Evolutionary conservation across 2,888 invertebrate species (phyloP).

Genomic region (Chrysolina americana): DNA sequence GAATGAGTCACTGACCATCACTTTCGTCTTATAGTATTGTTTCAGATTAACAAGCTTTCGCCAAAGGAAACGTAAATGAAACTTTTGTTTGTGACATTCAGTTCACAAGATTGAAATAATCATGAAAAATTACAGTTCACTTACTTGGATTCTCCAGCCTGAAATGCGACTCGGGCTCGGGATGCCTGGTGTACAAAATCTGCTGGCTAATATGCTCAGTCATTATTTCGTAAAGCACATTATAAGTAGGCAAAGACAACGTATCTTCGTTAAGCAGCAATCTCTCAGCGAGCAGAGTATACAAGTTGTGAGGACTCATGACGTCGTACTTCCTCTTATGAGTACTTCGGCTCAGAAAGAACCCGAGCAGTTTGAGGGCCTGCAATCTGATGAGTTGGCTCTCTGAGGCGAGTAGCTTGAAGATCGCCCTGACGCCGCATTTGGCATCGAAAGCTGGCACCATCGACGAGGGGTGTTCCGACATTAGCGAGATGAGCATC

Average conservation of each 20-base stretch:
- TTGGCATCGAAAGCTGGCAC: slow-evolving; percentile 99
- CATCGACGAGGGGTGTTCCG: slow-evolving; percentile 98
- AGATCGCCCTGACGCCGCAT: slow-evolving; percentile 96
- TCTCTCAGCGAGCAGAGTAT: slow-evolving; percentile 95
- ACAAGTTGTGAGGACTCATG: slow-evolving; percentile 98
- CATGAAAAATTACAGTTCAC: slow-evolving; percentile 58
- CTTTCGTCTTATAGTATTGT: too few species aligned
- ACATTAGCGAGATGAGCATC: slow-evolving; percentile 97
- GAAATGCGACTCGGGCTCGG: slow-evolving; percentile 95
- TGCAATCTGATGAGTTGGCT: slow-evolving; percentile 97
- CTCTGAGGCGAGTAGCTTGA: slow-evolving; percentile 95
- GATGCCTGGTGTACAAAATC: slow-evolving; percentile 92
- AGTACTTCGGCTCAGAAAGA: slow-evolving; percentile 97
- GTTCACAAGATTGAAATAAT: too few species aligned
- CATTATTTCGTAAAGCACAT: slow-evolving; percentile 98
- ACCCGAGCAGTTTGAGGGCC: slow-evolving; percentile 95
- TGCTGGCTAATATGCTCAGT: slow-evolving; percentile 97
- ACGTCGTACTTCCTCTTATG: slow-evolving; percentile 99
- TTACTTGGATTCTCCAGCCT: slow-evolving; percentile 96
- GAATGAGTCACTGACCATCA: too few species aligned
- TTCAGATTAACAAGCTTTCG: too few species aligned
- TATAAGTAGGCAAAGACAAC: slow-evolving; percentile 95
- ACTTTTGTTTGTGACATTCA: too few species aligned
- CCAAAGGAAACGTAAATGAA: too few species aligned
- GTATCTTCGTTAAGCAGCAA: slow-evolving; percentile 91